Percentiles rank a stretch among this genome's conserved stretches.
Evolutionary conservation across 2,113 vertebrate genomes (phyloP).

Genomic region (Sebastes fasciatus): DNA sequence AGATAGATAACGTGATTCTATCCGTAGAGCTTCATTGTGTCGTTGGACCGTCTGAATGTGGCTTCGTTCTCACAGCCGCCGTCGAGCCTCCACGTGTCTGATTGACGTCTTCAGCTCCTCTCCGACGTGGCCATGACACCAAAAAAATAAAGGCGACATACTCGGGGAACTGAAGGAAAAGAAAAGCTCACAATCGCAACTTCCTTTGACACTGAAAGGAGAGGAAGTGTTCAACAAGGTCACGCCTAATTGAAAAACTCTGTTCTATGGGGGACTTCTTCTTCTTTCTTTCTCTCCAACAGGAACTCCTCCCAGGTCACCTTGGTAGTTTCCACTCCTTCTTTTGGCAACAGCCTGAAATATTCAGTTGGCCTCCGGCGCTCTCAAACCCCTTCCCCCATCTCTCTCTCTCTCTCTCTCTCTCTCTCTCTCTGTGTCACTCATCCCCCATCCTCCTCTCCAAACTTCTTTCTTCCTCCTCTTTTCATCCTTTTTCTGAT

Average conservation of each 20-base stretch:
- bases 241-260: slow-evolving; percentile 43
- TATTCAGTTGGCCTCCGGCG: slow-evolving; percentile 72
- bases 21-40: neutral
- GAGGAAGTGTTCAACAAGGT: slow-evolving; percentile 51
- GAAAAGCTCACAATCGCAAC: slow-evolving; percentile 1
- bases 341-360: slow-evolving; percentile 68
- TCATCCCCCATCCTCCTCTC: slow-evolving; percentile 22
- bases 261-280: slow-evolving; percentile 25
- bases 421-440: slow-evolving; percentile 6
- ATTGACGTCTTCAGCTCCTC: slow-evolving; percentile 6
- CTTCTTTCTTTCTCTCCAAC: neutral
- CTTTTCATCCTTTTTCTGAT: neutral
- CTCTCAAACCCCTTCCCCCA: slow-evolving; percentile 27
- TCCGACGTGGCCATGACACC: slow-evolving; percentile 18
- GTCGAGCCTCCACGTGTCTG: neutral
- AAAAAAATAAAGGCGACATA: neutral
- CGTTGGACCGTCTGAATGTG: neutral
- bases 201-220: slow-evolving; percentile 34
- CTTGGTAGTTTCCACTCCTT: slow-evolving; percentile 60
- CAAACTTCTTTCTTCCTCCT: slow-evolving; percentile 19
- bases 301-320: slow-evolving; percentile 70
- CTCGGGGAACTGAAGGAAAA: neutral
- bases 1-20: too few species aligned
- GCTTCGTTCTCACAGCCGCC: too few species aligned
- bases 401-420: neutral